A percentile compares a stretch with the other conserved stretches of the same genome.
Evolutionary conservation across 1,140 invertebrate species (phyloP).

Genomic region (Mizuhopecten yessoensis): DNA sequence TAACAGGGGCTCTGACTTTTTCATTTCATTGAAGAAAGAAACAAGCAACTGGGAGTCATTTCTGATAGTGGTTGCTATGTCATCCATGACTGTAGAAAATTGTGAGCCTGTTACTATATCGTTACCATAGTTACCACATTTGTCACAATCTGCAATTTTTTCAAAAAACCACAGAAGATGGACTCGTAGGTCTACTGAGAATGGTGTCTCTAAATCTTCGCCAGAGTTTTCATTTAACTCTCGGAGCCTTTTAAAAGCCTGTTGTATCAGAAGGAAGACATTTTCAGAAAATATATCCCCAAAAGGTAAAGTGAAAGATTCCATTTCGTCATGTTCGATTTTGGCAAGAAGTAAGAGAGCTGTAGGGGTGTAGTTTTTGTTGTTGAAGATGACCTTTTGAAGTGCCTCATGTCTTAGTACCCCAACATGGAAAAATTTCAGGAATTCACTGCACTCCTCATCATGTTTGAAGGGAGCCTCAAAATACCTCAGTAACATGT

Average conservation of each 20-base stretch:
- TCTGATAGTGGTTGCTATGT: not conserved
- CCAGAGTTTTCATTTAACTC: not conserved
- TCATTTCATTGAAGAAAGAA: constrained; percentile 35
- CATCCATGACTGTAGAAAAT: not conserved
- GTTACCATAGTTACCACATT: not conserved
- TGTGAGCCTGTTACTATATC: not conserved
- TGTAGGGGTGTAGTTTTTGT: not conserved
- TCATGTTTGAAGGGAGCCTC: not conserved
- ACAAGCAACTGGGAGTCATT: constrained; percentile 14
- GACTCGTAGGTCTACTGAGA: not conserved
- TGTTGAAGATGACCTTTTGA: constrained; percentile 15
- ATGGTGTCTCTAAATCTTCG: not conserved
- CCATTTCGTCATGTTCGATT: not conserved
- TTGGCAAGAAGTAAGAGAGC: not conserved
- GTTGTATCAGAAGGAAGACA: not conserved
- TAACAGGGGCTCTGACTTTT: not conserved
- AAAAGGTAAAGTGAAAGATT: not conserved
- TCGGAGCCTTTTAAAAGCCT: not conserved
- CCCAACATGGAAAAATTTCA: not conserved
- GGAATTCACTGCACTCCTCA: constrained; percentile 31
- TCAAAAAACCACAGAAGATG: not conserved
- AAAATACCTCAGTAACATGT: not conserved
- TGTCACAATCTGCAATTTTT: not conserved
- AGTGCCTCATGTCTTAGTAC: not conserved
- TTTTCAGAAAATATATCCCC: constrained; percentile 19